Conservation (phyloP, 2,888 invertebrate species). For the Lepidochitona cinerea region DNA sequence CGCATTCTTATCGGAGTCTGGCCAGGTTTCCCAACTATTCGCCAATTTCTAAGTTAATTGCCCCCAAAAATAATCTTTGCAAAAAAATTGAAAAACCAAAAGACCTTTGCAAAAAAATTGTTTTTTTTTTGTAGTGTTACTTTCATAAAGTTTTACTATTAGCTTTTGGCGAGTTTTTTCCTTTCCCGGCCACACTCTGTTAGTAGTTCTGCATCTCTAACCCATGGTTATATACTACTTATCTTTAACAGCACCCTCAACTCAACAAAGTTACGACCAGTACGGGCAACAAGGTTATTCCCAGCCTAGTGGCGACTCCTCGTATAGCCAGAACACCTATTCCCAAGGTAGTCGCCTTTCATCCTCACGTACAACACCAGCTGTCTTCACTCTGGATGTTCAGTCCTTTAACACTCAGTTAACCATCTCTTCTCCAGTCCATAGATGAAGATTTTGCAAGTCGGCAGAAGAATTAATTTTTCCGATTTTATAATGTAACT, state of each 20-base stretch:
- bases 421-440: too few relatives aligned
- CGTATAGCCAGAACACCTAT: neutral
- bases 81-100: too few relatives aligned
- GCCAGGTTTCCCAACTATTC: neutral
- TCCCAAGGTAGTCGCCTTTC: neutral
- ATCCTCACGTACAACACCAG: too few relatives aligned
- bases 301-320: neutral
- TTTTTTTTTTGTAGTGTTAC: too few relatives aligned
- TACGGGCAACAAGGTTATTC: neutral
- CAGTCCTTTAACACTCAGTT: too few relatives aligned
- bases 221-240: too few relatives aligned
- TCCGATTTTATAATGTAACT: too few relatives aligned
- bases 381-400: too few relatives aligned
- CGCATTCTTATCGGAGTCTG: neutral
- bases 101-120: too few relatives aligned
- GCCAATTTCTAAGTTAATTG: neutral
- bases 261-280: neutral
- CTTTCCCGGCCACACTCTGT: neutral
- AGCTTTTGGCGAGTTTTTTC: neutral
- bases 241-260: neutral
- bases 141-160: too few relatives aligned
- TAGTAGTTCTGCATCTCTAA: neutral
- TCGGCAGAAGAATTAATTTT: too few relatives aligned
- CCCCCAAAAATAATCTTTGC: neutral
- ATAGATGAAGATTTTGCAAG: too few relatives aligned